Base-by-base conservation (phyloP, 2,113 vertebrate genomes). In the Chaetodon trifascialis region DNA sequence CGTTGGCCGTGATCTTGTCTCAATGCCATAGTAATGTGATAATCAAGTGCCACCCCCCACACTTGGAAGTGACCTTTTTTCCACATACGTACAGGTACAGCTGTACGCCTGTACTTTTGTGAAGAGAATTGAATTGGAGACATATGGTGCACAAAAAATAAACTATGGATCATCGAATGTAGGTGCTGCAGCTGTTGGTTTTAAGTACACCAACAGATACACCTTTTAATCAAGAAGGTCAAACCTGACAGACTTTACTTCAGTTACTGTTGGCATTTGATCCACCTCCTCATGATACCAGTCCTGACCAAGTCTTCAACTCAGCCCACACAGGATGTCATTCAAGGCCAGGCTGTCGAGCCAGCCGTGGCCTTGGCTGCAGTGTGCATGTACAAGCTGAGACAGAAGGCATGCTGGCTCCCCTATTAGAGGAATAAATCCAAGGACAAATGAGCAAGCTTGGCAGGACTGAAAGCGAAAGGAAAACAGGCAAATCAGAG, bases 391-490 rank as follows among this genome's bases (percentile, higher is more conserved):
- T 71, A 83, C 76, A 75, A 81, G 83, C 77, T 54, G 54, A 83
- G 81, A 78, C 88, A 89, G 90, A 89, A 84, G 60, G 85, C 85
- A 67, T 71, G 60, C 76, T 78, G 82, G 81, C 84, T 79, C 68
- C 66, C 36, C 76, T 73, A 62, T 69, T 82, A 73, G 58, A 83
- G 85, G 80, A 89, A 85, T 86, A 87, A 84, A 84, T 88, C 88
- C 87, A 90, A 86, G 90, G 88, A 91, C 89, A 92, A 89, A 90
- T 86, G 82, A 90, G 74, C 44, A 83, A 63, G 63, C 73, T 79
- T 90, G 89, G 90, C 91, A 85, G 68, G 52, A 60, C 11, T 67
- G 74, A 71, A 84, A 76, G 69, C 66, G 73, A 82, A 70, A 69
- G 64, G 64, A 80, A 84, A 79, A 80, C 52, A 59, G 78, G 69